These are phyloP conservation scores for Tretioscincus oriximinensis DNA, from an alignment of 2,113 vertebrate species.

Conservation along the genomic window DNA sequence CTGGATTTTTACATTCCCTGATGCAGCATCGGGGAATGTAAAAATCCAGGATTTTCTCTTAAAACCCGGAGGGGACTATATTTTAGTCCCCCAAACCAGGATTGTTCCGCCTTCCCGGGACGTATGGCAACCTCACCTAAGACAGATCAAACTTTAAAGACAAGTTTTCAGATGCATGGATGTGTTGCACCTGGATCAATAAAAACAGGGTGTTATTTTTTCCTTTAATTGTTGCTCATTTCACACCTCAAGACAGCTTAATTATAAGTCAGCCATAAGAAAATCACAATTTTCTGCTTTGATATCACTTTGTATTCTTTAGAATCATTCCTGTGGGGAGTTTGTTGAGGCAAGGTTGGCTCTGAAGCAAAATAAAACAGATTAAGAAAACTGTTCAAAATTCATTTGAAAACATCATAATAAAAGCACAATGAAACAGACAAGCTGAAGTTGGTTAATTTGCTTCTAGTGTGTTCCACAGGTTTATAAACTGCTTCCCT, in stretches of 20 bases:
- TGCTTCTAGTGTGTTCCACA: constrained; percentile 60
- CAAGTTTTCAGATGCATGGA: constrained; percentile 59
- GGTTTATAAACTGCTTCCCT: constrained; percentile 64
- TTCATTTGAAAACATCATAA: constrained; percentile 85
- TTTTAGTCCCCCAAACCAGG: no score
- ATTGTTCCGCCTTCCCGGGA: no score
- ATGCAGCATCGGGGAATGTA: no score
- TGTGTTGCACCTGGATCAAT: constrained; percentile 75
- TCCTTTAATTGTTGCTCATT: constrained; percentile 76
- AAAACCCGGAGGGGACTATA: no score
- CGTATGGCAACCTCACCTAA: no score
- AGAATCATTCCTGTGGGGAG: constrained; percentile 73
- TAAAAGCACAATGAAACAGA: constrained; percentile 79
- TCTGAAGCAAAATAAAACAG: constrained; percentile 76
- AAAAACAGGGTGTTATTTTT: constrained; percentile 59
- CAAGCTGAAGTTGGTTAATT: constrained; percentile 74
- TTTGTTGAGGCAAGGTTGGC: constrained; percentile 57
- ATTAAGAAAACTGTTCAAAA: constrained; percentile 80
- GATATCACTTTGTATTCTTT: constrained; percentile 70
- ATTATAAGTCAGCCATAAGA: constrained; percentile 81
- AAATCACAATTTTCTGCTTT: constrained; percentile 71
- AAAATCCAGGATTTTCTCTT: no score
- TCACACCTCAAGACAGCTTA: constrained; percentile 84
- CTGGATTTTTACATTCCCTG: no score
- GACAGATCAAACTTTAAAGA: background rate